Conservation (phyloP, 1,140 invertebrate genomes). For the Temnothorax longispinosus region DNA sequence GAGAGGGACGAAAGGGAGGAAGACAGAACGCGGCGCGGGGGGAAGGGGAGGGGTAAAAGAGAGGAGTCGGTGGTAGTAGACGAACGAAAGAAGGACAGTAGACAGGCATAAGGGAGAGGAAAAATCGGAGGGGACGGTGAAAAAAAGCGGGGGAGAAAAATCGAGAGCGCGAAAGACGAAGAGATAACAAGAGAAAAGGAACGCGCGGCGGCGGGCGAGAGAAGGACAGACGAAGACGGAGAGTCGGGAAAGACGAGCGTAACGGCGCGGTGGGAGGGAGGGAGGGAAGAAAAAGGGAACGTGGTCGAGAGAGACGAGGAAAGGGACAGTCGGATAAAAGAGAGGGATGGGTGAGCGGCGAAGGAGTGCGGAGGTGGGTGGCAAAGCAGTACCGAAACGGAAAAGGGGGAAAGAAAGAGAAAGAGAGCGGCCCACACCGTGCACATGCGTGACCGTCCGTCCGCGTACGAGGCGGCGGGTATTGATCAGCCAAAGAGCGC, state of each 20-base stretch:
- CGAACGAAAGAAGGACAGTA: slow-evolving; percentile 53
- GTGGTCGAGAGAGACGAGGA: slow-evolving; percentile 59
- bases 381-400: slow-evolving; percentile 45
- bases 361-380: slow-evolving; percentile 23
- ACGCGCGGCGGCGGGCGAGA: slow-evolving; percentile 7
- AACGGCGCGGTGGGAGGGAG: slow-evolving; percentile 9
- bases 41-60: slow-evolving; percentile 63
- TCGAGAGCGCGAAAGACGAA: slow-evolving; percentile 51
- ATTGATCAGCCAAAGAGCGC: slow-evolving; percentile 86
- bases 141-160: slow-evolving; percentile 51
- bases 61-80: slow-evolving; percentile 50
- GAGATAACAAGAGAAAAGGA: slow-evolving; percentile 47
- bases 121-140: slow-evolving; percentile 43
- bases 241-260: slow-evolving; percentile 54
- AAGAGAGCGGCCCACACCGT: slow-evolving; percentile 78
- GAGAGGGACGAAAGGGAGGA: slow-evolving; percentile 63
- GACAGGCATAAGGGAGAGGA: slow-evolving; percentile 51
- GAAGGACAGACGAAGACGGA: slow-evolving; percentile 40
- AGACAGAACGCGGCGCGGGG: slow-evolving; percentile 52
- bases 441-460: slow-evolving; percentile 86
- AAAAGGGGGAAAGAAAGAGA: slow-evolving; percentile 64
- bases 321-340: slow-evolving; percentile 43
- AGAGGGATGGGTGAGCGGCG: slow-evolving; percentile 49
- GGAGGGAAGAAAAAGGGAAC: slow-evolving; percentile 18
- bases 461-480: slow-evolving; percentile 84